Evolutionary conservation across 2,888 invertebrate species (phyloP), one percentile per base, ranked within the genome.

Genomic region (Selenia dentaria): DNA sequence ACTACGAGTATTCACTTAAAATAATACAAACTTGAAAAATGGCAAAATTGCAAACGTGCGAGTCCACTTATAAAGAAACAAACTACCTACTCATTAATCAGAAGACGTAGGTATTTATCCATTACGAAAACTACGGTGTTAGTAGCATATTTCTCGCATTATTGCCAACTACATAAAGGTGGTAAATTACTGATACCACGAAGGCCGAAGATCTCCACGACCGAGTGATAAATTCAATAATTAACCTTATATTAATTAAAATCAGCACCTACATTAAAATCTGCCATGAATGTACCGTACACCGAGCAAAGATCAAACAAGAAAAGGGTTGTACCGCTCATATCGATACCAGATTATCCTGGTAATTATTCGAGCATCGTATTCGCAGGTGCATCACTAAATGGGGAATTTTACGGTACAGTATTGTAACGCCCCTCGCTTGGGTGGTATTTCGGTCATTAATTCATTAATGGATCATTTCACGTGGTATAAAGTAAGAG

Each of bases 321-420:
- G 80, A 66, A 80, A 81, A 78, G 76, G 80, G 80, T 59, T 73
- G 79, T 60, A 65, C 73, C 74, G 61, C 55, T 62, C 67, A 62
- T 62, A 69, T 72, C 67, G 73, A 74, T 79, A 73, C n/a, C 32
- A 0, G 24, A 1, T 6, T 24, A 32, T 43, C n/a, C 12, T 0
- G 12, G 16, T 37, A 37, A 37, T 76, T 50, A 45, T 51, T 46
- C 44, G 28, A 26, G 29, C 33, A 34, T 6, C 22, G 52, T 58
- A 67, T 63, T 57, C 45, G 64, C 71, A 67, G 69, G 70, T 69
- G 70, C 71, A 67, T 70, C 67, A 64, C 70, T 70, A 64, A 52
- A 59, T 60, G 52, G 54, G 55, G 59, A 62, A 67, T 59, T 65
- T 68, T 68, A 64, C 63, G 64, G 59, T 34, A 14, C 10, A 1